These are phyloP conservation scores for Drosophila auraria DNA, from an alignment of 1,140 invertebrate species.

Conservation along the genomic window DNA sequence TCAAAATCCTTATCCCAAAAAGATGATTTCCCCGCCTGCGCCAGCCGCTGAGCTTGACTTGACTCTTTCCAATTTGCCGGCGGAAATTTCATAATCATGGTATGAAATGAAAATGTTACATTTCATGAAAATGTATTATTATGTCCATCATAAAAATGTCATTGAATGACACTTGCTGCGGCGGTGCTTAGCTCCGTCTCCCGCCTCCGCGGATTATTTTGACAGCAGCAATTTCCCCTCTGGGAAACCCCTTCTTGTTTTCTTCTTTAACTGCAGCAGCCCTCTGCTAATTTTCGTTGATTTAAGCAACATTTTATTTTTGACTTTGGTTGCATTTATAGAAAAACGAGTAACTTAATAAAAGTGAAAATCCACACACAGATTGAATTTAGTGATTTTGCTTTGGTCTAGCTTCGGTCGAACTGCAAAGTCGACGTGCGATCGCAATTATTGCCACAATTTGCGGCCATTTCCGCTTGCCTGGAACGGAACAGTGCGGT, in stretches of 20 bases:
- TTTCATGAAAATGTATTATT: slow-evolving; percentile 78
- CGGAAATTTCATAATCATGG: slow-evolving; percentile 77
- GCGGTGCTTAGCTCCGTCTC: not conserved
- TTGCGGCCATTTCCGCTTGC: slow-evolving; percentile 70
- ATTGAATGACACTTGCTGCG: slow-evolving; percentile 73
- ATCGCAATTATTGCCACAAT: slow-evolving; percentile 70
- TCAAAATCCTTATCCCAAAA: not conserved
- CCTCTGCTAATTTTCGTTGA: slow-evolving; percentile 60
- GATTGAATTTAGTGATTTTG: slow-evolving; percentile 47
- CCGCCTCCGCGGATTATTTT: slow-evolving; percentile 62
- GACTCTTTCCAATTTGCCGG: slow-evolving; percentile 50
- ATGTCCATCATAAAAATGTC: slow-evolving; percentile 76
- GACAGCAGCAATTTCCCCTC: slow-evolving; percentile 59
- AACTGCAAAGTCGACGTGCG: slow-evolving; percentile 34
- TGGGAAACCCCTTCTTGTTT: not conserved
- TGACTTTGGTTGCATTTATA: slow-evolving; percentile 22
- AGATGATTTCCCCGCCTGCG: slow-evolving; percentile 11
- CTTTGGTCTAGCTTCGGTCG: slow-evolving; percentile 13
- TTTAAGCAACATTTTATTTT: slow-evolving; percentile 64
- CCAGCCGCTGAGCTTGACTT: slow-evolving; percentile 2
- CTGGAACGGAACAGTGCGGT: slow-evolving; percentile 23
- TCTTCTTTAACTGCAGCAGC: slow-evolving; percentile 3
- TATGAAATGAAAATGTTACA: slow-evolving; percentile 76
- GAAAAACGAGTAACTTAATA: slow-evolving; percentile 43
- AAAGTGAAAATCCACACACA: slow-evolving; percentile 46